Conservation (phyloP, 2,113 vertebrate genomes). For the Anas platyrhynchos region DNA sequence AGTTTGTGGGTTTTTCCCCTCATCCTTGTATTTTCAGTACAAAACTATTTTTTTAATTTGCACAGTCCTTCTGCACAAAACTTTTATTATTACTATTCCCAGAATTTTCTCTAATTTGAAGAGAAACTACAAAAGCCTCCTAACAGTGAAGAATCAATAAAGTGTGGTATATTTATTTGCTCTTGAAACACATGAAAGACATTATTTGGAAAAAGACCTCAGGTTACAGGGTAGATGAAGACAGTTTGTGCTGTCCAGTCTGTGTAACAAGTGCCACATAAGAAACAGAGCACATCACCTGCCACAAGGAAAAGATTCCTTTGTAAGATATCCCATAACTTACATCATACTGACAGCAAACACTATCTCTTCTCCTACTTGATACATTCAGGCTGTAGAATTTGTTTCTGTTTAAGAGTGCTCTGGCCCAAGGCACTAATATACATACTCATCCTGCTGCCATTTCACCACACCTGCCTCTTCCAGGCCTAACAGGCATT, state of each 20-base stretch:
- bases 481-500: not conserved
- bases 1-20: not conserved
- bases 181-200: not conserved
- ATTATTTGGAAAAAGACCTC: not conserved
- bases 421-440: not conserved
- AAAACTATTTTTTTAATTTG: not conserved
- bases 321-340: not conserved
- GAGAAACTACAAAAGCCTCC: not conserved
- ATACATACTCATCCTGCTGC: not conserved
- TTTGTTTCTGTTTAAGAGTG: not conserved
- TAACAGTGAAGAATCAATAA: not conserved
- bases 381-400: not conserved
- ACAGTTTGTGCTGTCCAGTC: not conserved
- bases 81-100: not conserved
- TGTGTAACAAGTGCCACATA: not conserved
- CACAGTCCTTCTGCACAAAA: not conserved
- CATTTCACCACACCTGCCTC: not conserved
- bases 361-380: not conserved
- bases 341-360: not conserved
- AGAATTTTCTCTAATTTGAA: not conserved
- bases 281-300: fast-evolving
- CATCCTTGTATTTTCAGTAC: not conserved
- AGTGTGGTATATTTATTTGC: not conserved
- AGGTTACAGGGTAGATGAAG: not conserved
- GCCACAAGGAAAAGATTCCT: not conserved